A percentile compares a stretch with the other conserved stretches of the same genome.
Evolutionary conservation across 2,797 vertebrate species (phyloP).

Genomic region (Hozukius guyotensis): DNA sequence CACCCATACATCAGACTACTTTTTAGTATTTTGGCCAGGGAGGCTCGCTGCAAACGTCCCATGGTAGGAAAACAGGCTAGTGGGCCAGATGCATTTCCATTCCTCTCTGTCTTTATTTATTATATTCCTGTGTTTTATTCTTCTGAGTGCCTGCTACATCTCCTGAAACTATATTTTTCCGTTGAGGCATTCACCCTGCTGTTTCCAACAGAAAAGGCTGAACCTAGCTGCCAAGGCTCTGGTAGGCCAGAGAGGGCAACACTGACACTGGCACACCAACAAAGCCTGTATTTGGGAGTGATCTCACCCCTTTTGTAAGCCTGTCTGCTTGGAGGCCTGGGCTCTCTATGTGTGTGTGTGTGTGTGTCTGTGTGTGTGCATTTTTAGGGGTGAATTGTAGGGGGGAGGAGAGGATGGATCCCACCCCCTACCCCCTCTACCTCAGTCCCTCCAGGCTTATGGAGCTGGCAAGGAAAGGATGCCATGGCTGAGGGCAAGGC

Average conservation of each 20-base stretch:
- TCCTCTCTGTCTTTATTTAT: conserved; percentile 49
- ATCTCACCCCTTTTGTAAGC: conserved; percentile 81
- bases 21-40: conserved; percentile 43
- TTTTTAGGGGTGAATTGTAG: conserved; percentile 60
- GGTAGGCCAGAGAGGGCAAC: conserved; percentile 78
- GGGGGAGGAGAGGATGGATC: conserved; percentile 51
- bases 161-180: conserved; percentile 60
- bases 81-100: conserved; percentile 63
- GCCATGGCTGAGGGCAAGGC: conserved; percentile 83
- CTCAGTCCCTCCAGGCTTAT: conserved; percentile 72
- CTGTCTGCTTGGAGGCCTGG: conserved; percentile 73
- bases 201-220: conserved; percentile 64
- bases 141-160: conserved; percentile 42
- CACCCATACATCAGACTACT: conserved; percentile 45
- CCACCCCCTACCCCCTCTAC: conserved; percentile 62
- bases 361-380: conserved; percentile 21
- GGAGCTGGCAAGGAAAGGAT: conserved; percentile 77
- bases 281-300: conserved; percentile 75
- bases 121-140: conserved; percentile 47
- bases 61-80: conserved; percentile 56
- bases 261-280: conserved; percentile 79
- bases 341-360: conserved; percentile 50
- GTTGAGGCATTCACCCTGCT: conserved; percentile 52
- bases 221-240: conserved; percentile 72
- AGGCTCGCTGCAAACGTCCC: conserved; percentile 42